These are phyloP conservation scores for Drosophila ogumai DNA, from an alignment of 1,140 invertebrate species.

Conservation along the genomic window DNA sequence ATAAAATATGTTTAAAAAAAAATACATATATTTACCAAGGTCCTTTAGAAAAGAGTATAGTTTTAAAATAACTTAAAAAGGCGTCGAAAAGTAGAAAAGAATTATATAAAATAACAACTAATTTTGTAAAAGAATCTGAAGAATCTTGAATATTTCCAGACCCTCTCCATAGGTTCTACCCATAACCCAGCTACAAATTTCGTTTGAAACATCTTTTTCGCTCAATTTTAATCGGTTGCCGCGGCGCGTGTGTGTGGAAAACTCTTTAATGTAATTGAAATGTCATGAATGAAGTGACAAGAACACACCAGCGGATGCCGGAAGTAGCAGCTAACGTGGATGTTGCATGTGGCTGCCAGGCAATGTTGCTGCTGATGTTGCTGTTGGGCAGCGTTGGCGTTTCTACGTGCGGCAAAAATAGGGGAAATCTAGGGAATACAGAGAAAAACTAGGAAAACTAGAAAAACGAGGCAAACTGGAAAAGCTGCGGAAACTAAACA, in stretches of 20 bases:
- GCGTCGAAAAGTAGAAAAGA: too few relatives aligned
- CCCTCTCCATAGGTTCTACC: too few relatives aligned
- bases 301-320: constrained; percentile 27
- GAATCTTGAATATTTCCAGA: not conserved
- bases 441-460: constrained; percentile 8
- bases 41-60: too few relatives aligned
- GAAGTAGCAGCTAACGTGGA: constrained; percentile 33
- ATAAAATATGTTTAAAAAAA: too few relatives aligned
- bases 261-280: constrained; percentile 60
- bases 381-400: constrained; percentile 31
- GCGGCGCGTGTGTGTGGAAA: constrained; percentile 3
- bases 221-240: constrained; percentile 32
- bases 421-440: too few relatives aligned
- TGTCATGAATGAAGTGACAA: constrained; percentile 61
- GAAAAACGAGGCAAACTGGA: constrained; percentile 19
- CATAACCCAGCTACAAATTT: not conserved
- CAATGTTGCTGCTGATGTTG: constrained; percentile 21
- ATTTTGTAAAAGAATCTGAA: not conserved
- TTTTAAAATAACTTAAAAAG: too few relatives aligned
- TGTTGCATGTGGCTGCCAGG: constrained; percentile 19
- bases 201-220: constrained; percentile 14
- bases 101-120: too few relatives aligned
- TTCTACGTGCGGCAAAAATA: constrained; percentile 9
- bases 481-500: constrained; percentile 29
- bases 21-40: too few relatives aligned